Evolutionary conservation across 2,797 vertebrate genomes (phyloP), one percentile per base, ranked within the genome.

Genomic region (Hydrolagus colliei): DNA sequence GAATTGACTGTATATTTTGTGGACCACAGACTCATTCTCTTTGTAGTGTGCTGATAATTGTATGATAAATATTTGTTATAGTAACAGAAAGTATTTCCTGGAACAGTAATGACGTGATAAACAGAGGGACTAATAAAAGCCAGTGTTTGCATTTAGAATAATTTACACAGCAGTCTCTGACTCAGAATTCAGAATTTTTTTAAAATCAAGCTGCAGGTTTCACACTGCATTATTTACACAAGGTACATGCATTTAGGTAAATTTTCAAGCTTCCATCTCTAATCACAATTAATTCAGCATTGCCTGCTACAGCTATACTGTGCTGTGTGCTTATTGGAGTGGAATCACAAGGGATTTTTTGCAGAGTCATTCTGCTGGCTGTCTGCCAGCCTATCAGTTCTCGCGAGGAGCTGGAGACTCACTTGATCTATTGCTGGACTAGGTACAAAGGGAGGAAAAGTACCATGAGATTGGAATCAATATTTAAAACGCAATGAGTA

Each of bases 321-420:
- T 52, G 32, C 4, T n/a, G 65, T 20, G 52, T 52, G 65, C 4
- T 84, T 67, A 67, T 35, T 84, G 27, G 75, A 22, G 71, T 16
- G 73, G 73, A 67, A 67, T 10, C 62, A 9, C 10, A 4, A 18
- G 41, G 32, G 9, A n/a, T 71, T 84, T 27, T 84, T 71, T 84
- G 79, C 79, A 52, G 14, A 20, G 79, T 84, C 79, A 84, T 71
- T 35, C 3, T 84, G 79, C 67, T 5, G 27, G 16, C 65, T 84
- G 22, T 20, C 77, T 27, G 65, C 41, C 65, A 10, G 65, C 18
- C 79, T 52, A 41, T 68, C 20, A 18, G 16, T 52, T 35, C 9
- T 10, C 2, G 63, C 32, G 27, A 18, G 65, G 9, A 10, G 65
- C 65, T 67, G 16, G 9, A 41, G 27, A n/a, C 18, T 7, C 16